phyloP scores from a whole-genome alignment of 2,888 invertebrate species.

The Drosophila neutralis region DNA sequence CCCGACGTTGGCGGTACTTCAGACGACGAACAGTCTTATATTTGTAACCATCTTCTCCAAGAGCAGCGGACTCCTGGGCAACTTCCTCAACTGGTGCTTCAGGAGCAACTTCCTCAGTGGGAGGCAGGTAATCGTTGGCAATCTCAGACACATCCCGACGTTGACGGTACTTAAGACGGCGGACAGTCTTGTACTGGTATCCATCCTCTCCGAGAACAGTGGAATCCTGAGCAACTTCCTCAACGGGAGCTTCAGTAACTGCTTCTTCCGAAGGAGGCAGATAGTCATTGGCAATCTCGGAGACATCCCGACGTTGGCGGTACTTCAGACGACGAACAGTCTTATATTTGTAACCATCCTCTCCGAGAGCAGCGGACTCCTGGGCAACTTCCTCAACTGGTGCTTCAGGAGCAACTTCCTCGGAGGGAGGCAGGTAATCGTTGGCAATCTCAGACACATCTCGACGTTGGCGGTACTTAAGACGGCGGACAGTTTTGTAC shows the following conservation, averaged over 20 bases:
- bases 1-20: conserved; percentile 66
- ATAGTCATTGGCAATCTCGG: conserved; percentile 28
- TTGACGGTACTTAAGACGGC: conserved; percentile 36
- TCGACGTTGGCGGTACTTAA: conserved; percentile 56
- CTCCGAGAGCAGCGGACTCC: conserved; percentile 44
- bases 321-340: conserved; percentile 58
- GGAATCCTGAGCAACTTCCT: conserved; percentile 38
- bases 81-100: conserved; percentile 41
- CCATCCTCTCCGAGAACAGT: conserved; percentile 53
- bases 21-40: conserved; percentile 69
- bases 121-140: conserved; percentile 40
- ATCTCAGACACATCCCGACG: conserved; percentile 45
- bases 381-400: conserved; percentile 28
- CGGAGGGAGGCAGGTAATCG: conserved; percentile 43
- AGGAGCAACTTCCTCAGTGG: conserved; percentile 32
- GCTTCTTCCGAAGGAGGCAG: conserved; percentile 33
- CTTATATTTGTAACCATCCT: conserved; percentile 59
- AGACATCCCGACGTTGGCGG: conserved; percentile 61
- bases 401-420: conserved; percentile 42
- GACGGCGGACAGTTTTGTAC: conserved; percentile 56
- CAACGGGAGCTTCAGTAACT: conserved; percentile 29
- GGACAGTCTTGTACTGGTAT: conserved; percentile 60
- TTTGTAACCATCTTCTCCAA: conserved; percentile 65
- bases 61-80: conserved; percentile 46
- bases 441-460: conserved; percentile 49